Base-by-base conservation (phyloP, 2,113 vertebrate species). In the Scomber japonicus region DNA sequence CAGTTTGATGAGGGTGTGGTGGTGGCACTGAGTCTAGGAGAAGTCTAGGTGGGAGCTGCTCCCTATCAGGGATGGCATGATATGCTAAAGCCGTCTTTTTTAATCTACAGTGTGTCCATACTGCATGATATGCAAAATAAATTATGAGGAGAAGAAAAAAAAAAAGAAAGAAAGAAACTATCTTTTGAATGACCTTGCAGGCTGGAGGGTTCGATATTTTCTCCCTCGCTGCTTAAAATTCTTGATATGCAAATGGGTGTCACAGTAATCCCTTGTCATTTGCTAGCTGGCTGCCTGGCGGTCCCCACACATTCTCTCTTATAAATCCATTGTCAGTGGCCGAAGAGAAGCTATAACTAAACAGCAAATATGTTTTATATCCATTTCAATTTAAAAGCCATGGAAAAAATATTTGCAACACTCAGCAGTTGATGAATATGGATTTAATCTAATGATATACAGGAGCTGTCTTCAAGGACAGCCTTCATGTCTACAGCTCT, bases 111-210 rank as follows among this genome's bases (percentile, higher is more conserved):
- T 73, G 75, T 85, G 93, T 95, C 93, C 93, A 35, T 75, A 72
- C 91, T 87, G 90, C 73, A 89, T 92, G 91, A 93, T 92, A 94
- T 94, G 93, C 93, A 89, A 93, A 92, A 93, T 91, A 91, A 94
- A 93, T 92, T 83, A 91, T 90, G 90, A 94, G 84, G 75, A 88
- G 45, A 85, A 83, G 81, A 61, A 81, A 46, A 66, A 70, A 81
- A 46, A 66, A 70, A 27, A 27, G 3, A 27, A 27, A 27, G 24
- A 27, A 89, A 84, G 24, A 87, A 88, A 93, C 93, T 90, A 91
- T 96, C 95, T 97, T 93, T 86, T 91, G 53, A 93, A 91, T 94
- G 96, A 96, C 96, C 96, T 96, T 96, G 96, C 92, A 93, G 61
- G 72, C 94, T 88, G 91, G 88, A 95, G 95, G 96, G 94, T 94